Evolutionary conservation across 2,888 invertebrate genomes (phyloP), one percentile per base, ranked within the genome.

Genomic region (Tetragnatha montana): DNA sequence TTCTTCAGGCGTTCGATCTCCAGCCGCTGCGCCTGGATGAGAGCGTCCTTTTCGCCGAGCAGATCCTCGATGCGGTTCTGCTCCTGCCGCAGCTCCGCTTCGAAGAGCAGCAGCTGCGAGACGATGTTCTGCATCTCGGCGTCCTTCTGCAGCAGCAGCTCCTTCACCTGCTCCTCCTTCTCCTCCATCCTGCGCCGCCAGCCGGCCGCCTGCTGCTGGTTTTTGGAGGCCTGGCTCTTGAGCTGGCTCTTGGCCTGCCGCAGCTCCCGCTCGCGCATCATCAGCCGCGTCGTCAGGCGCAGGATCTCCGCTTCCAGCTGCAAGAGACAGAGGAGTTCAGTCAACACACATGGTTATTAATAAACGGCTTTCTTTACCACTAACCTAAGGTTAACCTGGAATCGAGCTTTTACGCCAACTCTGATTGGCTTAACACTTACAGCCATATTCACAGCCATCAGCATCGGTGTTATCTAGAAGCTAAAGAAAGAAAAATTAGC

Each of bases 181-280:
- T 91, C 89, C 47, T 91, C 91, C 79, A 87, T 84, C 49, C 79
- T 68, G 47, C 82, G 68, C 21, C 84, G 82, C 89, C 88, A 91
- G 14, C 60, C 79, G 21, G 79, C 68, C 17, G 83, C 82, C 71
- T 86, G 86, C 19, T 91, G 91, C 60, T 91, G 91, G n/a, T 79
- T 21, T 60, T 81, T 86, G 73, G 86, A 19, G 0, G 76, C 60
- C 47, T 91, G 91, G 19, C 47, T 49, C 51, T 88, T 88, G 75
- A 91, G 86, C 69, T 91, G 91, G n/a, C n/a, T 81, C 22, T 91
- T 91, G 10, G 76, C 82, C 70, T 91, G 91, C 6, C 82, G 81
- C 3, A 91, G 70, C 71, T 91, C 91, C n/a, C 91, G n/a, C 22
- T 91, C 91, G 7, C 91, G 50, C 91, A 91, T 91, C 91, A 91